These are phyloP conservation scores for Petrocephalus schoutedeni DNA, from an alignment of 2,797 vertebrate genomes.

Conservation along the genomic window DNA sequence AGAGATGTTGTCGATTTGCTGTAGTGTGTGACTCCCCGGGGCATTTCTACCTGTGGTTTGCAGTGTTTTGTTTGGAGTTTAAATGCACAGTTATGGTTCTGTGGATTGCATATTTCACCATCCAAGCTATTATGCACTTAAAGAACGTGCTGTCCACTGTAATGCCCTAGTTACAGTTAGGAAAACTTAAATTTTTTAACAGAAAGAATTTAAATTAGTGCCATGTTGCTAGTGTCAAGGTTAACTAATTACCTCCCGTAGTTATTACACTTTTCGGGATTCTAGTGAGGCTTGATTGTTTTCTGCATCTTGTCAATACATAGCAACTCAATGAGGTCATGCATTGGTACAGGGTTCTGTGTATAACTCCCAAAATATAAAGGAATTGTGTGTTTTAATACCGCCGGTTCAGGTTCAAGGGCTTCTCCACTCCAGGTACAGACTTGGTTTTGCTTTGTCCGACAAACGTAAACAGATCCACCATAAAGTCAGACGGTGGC, in stretches of 20 bases:
- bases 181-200: not conserved
- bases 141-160: not conserved
- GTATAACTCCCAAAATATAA: not conserved
- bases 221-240: not conserved
- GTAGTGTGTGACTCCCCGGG: not conserved
- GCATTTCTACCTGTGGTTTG: not conserved
- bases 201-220: not conserved
- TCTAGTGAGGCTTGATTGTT: not conserved
- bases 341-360: not conserved
- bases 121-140: not conserved
- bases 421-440: not conserved
- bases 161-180: not conserved
- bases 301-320: not conserved
- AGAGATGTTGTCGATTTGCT: not conserved
- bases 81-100: not conserved
- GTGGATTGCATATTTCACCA: not conserved
- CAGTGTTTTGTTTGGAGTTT: not conserved
- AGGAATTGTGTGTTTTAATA: not conserved
- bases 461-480: not conserved
- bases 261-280: not conserved
- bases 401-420: not conserved
- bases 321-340: not conserved
- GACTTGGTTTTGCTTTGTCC: not conserved
- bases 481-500: not conserved
- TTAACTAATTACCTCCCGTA: not conserved